Base-by-base conservation (phyloP, 1,140 invertebrate species). In the Mamestra configurata region DNA sequence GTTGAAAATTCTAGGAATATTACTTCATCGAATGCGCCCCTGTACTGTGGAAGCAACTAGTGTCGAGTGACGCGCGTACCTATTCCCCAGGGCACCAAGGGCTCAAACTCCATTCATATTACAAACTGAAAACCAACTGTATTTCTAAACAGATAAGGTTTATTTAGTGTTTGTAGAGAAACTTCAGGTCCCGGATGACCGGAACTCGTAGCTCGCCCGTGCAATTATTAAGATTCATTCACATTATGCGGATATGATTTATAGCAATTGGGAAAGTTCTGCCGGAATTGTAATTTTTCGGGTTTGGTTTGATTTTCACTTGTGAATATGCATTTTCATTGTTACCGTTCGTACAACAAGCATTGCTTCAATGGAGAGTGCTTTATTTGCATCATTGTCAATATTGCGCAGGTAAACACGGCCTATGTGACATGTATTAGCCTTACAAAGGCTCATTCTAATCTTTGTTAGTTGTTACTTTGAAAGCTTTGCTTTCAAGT, bases 21-120 rank as follows among this genome's bases (percentile, higher is more conserved):
- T n/a, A 7, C 10, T 49, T 8, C 18, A 20, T 27, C 6, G 7
- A 75, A 43, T 75, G 18, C 71, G 20, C 15, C 71, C 37, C 71
- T 75, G 71, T 75, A 75, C 51, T 59, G n/a, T 59, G 35, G 71
- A 75, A 75, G 51, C 71, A 75, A 75, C 71, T 59, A 59, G 71
- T 75, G 71, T 53, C 27, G 70, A 18, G n/a, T 35, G 18, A 40
- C 18, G n/a, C 51, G 11, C 5, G 13, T 27, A 57, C 53, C 13
- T 4, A 4, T 4, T n/a, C 18, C 35, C 20, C 43, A 37, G 31
- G 51, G 37, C n/a, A 55, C 18, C 18, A 24, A 59, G 57, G 51
- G 53, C 51, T 75, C 24, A 35, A 57, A 59, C 31, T 57, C 20
- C 40, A 70, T 70, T 27, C 22, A 24, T 37, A 24, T 10, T 15